Evolutionary conservation across 1,140 invertebrate genomes (phyloP).

Genomic region (Panagrolaimus sp.): DNA sequence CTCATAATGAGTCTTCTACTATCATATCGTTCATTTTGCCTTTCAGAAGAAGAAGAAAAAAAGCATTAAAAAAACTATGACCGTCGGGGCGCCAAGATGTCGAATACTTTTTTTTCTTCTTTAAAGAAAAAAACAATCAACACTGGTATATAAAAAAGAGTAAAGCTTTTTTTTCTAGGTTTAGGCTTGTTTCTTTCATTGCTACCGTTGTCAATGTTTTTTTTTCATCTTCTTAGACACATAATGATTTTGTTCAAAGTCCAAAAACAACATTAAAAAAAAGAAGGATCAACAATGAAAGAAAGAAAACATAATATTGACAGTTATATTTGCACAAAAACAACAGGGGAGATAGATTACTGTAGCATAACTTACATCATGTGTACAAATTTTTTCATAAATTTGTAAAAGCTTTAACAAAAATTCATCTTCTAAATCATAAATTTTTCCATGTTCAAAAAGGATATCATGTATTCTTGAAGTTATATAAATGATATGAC

Average conservation of each 20-base stretch:
- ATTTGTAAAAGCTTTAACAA: slow-evolving; percentile 28
- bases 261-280: background rate
- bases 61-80: too few relatives aligned
- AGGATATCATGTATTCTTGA: slow-evolving; percentile 24
- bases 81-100: too few relatives aligned
- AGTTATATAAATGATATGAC: slow-evolving; percentile 23
- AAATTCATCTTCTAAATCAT: slow-evolving; percentile 32
- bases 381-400: slow-evolving; percentile 23
- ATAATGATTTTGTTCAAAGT: background rate
- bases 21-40: background rate
- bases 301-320: too few relatives aligned
- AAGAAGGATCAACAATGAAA: background rate
- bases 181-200: background rate
- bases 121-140: too few relatives aligned
- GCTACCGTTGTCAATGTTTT: background rate
- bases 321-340: too few relatives aligned
- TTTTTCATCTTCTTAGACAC: background rate
- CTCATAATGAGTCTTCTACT: background rate
- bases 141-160: too few relatives aligned
- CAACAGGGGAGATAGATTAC: background rate
- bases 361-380: slow-evolving; percentile 25
- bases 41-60: background rate
- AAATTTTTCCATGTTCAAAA: slow-evolving; percentile 10
- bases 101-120: too few relatives aligned
- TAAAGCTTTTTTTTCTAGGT: too few relatives aligned